phyloP scores from a whole-genome alignment of 2,797 vertebrate genomes.

The Remorina albescens region DNA sequence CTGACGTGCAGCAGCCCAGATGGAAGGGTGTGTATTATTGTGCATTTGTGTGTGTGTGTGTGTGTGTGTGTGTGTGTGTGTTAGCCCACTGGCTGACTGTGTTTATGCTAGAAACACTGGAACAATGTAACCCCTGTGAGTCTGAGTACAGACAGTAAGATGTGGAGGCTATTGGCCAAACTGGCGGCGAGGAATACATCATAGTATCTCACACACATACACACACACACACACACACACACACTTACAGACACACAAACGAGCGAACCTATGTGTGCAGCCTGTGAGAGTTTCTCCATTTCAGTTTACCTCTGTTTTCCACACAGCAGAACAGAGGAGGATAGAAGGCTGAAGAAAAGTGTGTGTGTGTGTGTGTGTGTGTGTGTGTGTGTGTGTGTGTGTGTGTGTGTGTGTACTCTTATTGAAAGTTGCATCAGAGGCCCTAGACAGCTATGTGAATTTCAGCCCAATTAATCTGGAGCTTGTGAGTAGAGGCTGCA shows the following conservation, averaged over 20 bases:
- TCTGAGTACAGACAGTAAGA: slow-evolving; percentile 30
- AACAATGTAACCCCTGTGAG: slow-evolving; percentile 37
- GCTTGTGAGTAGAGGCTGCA: slow-evolving; percentile 71
- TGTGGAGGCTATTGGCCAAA: slow-evolving; percentile 38
- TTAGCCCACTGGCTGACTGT: slow-evolving; percentile 6
- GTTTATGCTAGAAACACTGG: slow-evolving; percentile 33
- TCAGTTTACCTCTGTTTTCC: slow-evolving; percentile 50
- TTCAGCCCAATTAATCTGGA: slow-evolving; percentile 80
- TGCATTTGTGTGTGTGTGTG: slow-evolving; percentile 6
- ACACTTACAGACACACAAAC: slow-evolving; percentile 3
- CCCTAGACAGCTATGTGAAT: slow-evolving; percentile 72
- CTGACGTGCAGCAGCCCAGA: slow-evolving; percentile 31
- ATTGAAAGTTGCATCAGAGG: slow-evolving; percentile 75
- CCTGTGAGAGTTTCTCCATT: slow-evolving; percentile 44
- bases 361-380: slow-evolving; percentile 7
- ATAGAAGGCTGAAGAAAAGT: background rate
- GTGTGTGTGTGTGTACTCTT: slow-evolving; percentile 29
- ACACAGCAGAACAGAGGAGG: slow-evolving; percentile 25
- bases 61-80: slow-evolving; percentile 14
- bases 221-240: background rate
- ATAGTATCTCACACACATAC: slow-evolving; percentile 17
- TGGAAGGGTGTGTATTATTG: slow-evolving; percentile 18
- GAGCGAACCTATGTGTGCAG: slow-evolving; percentile 23
- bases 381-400: slow-evolving; percentile 18
- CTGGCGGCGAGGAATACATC: slow-evolving; percentile 41